These are phyloP conservation scores for Caenorhabditis drosophilae DNA, from an alignment of 2,888 invertebrate species.

Conservation along the genomic window DNA sequence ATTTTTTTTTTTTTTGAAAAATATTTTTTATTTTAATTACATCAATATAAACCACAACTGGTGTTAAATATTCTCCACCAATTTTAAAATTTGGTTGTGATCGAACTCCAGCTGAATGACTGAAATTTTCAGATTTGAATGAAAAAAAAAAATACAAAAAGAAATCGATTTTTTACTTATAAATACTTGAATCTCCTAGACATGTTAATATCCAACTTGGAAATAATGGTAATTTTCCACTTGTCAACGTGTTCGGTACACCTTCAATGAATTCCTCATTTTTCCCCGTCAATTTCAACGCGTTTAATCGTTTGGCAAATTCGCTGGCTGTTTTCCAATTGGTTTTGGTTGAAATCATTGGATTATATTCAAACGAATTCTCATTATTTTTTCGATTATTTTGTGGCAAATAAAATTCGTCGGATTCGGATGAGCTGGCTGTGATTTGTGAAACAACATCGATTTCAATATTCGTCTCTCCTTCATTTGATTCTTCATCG, in stretches of 20 bases:
- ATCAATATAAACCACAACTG: constrained; percentile 81
- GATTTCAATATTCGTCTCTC: too few species aligned
- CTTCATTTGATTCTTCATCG: neutral
- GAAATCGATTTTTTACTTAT: constrained; percentile 72
- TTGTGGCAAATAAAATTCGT: neutral
- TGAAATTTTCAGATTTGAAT: constrained; percentile 12
- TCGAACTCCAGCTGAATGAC: constrained; percentile 75
- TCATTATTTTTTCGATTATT: neutral
- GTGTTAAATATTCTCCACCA: constrained; percentile 86
- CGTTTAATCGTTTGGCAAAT: constrained; percentile 13
- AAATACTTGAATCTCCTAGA: constrained; percentile 86
- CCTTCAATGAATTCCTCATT: constrained; percentile 79
- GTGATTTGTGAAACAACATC: too few species aligned
- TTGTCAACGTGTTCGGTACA: constrained; percentile 84
- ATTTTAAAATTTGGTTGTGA: constrained; percentile 90
- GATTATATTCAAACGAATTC: neutral
- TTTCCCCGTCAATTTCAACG: constrained; percentile 17
- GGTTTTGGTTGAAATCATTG: too few species aligned
- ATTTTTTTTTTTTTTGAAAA: constrained; percentile 3
- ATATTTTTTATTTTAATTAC: constrained; percentile 16
- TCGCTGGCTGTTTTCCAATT: constrained; percentile 10
- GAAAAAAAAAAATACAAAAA: neutral
- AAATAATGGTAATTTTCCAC: constrained; percentile 80
- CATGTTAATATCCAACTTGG: constrained; percentile 89
- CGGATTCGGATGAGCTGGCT: neutral